Evolutionary conservation across 2,113 vertebrate genomes (phyloP).

Genomic region (Ranitomeya variabilis): DNA sequence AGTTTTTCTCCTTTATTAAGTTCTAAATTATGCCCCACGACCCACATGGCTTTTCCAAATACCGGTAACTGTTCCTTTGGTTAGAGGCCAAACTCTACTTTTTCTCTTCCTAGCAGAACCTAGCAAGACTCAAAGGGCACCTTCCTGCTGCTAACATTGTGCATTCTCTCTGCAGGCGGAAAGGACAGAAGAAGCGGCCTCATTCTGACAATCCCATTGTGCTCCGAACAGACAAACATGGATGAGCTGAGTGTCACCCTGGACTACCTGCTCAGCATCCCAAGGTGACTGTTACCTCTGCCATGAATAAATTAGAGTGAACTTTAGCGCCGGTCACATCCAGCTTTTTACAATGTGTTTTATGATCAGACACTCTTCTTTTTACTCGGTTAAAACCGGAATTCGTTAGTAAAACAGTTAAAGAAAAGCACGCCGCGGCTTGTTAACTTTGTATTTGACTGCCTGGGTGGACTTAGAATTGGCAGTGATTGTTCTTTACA

Average conservation of each 20-base stretch:
- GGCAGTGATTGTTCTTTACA: background rate
- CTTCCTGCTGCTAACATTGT: conserved; percentile 20
- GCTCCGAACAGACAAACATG: conserved; percentile 97
- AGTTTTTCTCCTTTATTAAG: background rate
- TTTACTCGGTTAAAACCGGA: background rate
- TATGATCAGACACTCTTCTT: background rate
- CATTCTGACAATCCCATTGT: conserved; percentile 96
- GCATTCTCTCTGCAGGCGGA: conserved; percentile 77
- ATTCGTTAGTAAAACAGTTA: background rate
- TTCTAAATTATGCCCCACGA: background rate
- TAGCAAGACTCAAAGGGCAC: conserved; percentile 1
- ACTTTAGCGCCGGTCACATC: background rate
- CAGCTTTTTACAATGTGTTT: background rate
- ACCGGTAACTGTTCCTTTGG: conserved; percentile 21
- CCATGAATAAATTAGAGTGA: conserved; percentile 38
- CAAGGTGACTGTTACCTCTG: conserved; percentile 80
- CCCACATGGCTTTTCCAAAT: background rate
- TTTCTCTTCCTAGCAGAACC: background rate
- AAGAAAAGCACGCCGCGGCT: background rate
- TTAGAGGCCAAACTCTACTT: background rate
- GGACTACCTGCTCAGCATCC: conserved; percentile 96
- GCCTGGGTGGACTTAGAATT: background rate
- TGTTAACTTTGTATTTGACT: background rate
- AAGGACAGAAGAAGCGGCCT: conserved; percentile 97
- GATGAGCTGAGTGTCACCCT: conserved; percentile 94